These are phyloP conservation scores for Lordiphosa mommai DNA, from an alignment of 1,140 invertebrate species.

Conservation along the genomic window DNA sequence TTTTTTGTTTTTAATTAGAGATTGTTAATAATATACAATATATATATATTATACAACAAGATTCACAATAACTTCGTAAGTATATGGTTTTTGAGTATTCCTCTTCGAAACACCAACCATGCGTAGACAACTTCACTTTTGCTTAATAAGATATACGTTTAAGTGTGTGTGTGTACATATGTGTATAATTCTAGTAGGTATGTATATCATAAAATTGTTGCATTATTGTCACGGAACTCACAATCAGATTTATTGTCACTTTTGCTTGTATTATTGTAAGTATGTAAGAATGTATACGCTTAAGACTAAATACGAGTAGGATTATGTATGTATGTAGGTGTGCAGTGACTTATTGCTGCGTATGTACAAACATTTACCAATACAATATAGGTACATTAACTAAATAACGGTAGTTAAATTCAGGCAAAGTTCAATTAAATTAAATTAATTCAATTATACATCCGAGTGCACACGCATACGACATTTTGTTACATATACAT, in stretches of 20 bases:
- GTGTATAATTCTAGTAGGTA: neutral
- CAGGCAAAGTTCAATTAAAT: too few species aligned
- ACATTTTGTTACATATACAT: too few species aligned
- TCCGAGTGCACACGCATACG: too few species aligned
- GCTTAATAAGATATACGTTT: neutral
- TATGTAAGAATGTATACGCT: neutral
- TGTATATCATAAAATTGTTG: constrained; percentile 1
- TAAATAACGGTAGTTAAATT: too few species aligned
- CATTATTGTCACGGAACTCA: constrained; percentile 10
- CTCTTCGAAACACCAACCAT: constrained; percentile 4
- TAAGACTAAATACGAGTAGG: too few species aligned
- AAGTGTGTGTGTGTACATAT: neutral
- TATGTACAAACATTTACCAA: too few species aligned
- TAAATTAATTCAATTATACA: too few species aligned
- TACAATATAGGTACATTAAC: too few species aligned
- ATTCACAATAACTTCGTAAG: constrained; percentile 11
- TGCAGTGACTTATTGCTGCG: too few species aligned
- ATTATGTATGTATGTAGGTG: too few species aligned
- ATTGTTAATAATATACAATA: constrained; percentile 6
- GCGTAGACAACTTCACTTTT: constrained; percentile 5
- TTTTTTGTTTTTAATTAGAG: constrained; percentile 5
- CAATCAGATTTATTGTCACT: constrained; percentile 9
- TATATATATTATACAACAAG: constrained; percentile 8
- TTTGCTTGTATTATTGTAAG: neutral
- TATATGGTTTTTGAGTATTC: constrained; percentile 3